phyloP scores from a whole-genome alignment of 2,797 vertebrate genomes.

The Molossus molossus region DNA sequence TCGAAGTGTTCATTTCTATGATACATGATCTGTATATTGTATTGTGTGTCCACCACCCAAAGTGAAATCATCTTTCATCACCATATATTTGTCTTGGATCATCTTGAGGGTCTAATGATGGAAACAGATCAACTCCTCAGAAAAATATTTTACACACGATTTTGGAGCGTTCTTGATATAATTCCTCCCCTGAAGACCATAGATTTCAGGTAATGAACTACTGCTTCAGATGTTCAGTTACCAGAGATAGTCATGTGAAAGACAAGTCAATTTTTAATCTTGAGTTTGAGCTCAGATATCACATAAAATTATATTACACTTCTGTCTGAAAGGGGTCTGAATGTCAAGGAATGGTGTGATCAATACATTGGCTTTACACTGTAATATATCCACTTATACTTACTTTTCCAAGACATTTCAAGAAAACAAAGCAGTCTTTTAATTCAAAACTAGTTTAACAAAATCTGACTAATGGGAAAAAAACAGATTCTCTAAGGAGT shows the following conservation, averaged over 20 bases:
- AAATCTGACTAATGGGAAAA: not conserved
- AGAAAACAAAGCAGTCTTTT: conserved; percentile 24
- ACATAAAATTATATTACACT: not conserved
- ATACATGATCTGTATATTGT: not conserved
- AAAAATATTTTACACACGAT: conserved; percentile 7
- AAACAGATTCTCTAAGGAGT: not conserved
- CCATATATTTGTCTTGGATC: not conserved
- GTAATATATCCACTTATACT: not conserved
- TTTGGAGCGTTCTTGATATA: not conserved
- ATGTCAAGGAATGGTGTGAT: not conserved
- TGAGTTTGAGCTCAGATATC: not conserved
- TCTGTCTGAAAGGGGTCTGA: not conserved
- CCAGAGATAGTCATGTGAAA: not conserved
- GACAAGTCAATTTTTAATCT: not conserved
- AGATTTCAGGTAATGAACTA: not conserved
- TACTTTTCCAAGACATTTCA: not conserved
- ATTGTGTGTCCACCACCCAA: too few species aligned
- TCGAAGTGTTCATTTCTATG: not conserved
- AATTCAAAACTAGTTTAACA: not conserved
- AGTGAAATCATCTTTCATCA: not conserved
- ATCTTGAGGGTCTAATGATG: conserved; percentile 8
- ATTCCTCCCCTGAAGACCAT: not conserved
- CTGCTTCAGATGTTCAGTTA: not conserved
- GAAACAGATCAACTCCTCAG: not conserved
- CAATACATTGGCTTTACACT: not conserved